Base-by-base conservation (phyloP, 2,113 vertebrate species). In the Amphiprion percula region DNA sequence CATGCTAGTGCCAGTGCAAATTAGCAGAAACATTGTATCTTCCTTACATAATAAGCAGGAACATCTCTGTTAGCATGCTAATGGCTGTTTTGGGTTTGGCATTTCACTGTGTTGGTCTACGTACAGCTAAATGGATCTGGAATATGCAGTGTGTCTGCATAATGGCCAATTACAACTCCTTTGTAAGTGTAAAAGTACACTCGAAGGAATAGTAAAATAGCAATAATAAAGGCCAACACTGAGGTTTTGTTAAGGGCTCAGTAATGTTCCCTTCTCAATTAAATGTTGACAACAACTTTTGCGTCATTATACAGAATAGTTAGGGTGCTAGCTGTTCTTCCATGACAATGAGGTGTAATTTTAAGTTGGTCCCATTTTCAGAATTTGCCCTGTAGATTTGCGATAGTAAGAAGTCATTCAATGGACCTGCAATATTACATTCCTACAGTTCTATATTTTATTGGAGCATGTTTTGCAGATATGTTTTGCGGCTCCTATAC, bases 101-200 rank as follows among this genome's bases (percentile, higher is more conserved):
- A 72, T 89, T 90, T 88, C 68, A 72, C 81, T 87, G 63, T 83
- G 46, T 61, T 69, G 73, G 26, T 83, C 56, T 68, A 77, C 82
- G 74, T 84, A 75, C 66, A 71, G 47, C 74, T 88, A 89, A 85
- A 90, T 85, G 7, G 82, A 70, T 77, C 28, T 73, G 76, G 60
- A 76, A 79, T 76, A 65, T 84, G 80, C 72, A 59, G 21, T 58
- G 37, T 74, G 63, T 85, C 65, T 76, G 68, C 74, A 59, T 87
- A 88, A 88, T 90, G 75, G 83, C 76, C 90, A 86, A 91, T 91
- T 90, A 88, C 79, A 68, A 77, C 55, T 88, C 62, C 54, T 91
- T 86, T 91, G 82, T 85, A 83, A 63, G 68, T 81, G 74, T 81
- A 66, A 86, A 85, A 87, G 66, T 74, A 68, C 70, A 82, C 88